phyloP scores from a whole-genome alignment of 2,797 vertebrate genomes.

The Astyanax mexicanus region DNA sequence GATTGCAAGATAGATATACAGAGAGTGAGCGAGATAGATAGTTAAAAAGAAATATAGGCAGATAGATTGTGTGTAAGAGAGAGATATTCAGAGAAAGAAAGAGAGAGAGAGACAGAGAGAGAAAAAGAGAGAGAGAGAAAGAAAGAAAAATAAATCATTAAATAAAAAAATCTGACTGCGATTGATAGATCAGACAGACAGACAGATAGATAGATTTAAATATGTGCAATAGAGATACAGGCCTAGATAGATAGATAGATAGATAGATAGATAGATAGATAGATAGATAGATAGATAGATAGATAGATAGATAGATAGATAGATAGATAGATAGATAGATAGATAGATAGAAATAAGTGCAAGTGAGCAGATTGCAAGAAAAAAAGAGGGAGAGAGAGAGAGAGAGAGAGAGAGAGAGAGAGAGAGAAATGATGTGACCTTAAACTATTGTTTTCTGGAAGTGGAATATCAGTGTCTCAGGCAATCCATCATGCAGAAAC shows the following conservation, averaged over 20 bases:
- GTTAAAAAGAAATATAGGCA: background rate
- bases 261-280: background rate
- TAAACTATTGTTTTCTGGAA: slow-evolving; percentile 17
- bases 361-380: background rate
- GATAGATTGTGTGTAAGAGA: no score
- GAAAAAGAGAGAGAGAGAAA: background rate
- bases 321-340: no score
- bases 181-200: no score
- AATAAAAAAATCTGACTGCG: no score
- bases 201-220: no score
- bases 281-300: background rate
- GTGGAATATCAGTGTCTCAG: slow-evolving; percentile 45
- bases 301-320: background rate
- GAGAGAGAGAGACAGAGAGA: background rate
- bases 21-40: slow-evolving; percentile 2
- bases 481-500: slow-evolving; percentile 34
- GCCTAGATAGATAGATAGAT: background rate
- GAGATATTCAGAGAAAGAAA: no score
- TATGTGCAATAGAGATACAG: no score
- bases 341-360: background rate
- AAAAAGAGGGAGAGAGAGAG: background rate
- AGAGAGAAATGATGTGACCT: slow-evolving; percentile 2
- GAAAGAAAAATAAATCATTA: no score
- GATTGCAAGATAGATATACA: background rate
- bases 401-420: background rate